Conservation (phyloP, 2,113 vertebrate species). For the Dipodomys merriami region DNA sequence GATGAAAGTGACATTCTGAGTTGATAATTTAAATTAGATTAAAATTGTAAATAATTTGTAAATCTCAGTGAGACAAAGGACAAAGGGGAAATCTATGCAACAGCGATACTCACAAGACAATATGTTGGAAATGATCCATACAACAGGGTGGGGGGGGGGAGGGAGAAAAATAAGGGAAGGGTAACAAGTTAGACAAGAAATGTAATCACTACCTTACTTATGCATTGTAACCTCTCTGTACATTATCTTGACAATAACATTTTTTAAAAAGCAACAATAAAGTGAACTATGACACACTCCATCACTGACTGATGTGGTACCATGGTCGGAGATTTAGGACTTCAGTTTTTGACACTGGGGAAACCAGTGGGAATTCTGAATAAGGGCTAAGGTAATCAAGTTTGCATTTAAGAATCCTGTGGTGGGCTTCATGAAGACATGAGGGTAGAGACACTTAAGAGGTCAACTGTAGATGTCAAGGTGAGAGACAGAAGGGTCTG, state of each 20-base stretch:
- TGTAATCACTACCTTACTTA: no score
- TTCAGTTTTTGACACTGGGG: not conserved
- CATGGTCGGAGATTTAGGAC: not conserved
- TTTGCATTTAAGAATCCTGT: not conserved
- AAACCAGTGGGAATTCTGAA: not conserved
- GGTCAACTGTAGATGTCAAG: not conserved
- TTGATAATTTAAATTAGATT: not conserved
- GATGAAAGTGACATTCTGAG: not conserved
- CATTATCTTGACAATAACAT: no score
- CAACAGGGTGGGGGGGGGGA: no score
- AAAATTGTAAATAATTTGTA: constrained; percentile 35
- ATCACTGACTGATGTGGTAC: not conserved
- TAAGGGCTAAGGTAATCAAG: not conserved
- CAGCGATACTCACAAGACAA: no score
- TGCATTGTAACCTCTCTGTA: no score
- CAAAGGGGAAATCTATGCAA: no score
- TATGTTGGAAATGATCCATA: no score
- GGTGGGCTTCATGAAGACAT: not conserved
- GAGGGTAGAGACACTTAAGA: not conserved
- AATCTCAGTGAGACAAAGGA: not conserved
- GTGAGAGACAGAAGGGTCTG: not conserved
- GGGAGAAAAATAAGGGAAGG: no score
- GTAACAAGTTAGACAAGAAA: no score
- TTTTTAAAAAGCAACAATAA: not conserved
- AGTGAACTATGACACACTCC: constrained; percentile 6